Conservation (phyloP, 92 coral and sea anemone genomes). For the Pocillopora meandrina region DNA sequence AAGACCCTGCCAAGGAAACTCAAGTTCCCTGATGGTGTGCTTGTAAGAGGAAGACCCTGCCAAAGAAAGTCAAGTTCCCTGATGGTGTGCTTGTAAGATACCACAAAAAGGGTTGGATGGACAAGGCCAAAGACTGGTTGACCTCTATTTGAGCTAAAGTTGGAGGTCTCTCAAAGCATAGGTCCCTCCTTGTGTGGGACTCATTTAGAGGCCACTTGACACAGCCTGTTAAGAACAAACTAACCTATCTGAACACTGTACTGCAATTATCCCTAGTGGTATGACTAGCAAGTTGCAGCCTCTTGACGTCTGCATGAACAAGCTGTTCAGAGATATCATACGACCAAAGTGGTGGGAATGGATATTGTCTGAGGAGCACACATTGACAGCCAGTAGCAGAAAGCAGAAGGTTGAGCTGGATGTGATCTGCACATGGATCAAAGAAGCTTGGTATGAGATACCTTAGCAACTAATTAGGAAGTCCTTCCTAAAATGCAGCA, state of each 20-base stretch:
- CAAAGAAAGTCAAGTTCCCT: constrained; percentile 9
- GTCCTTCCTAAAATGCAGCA: not conserved
- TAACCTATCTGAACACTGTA: no score
- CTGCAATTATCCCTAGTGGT: constrained; percentile 27
- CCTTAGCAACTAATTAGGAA: not conserved
- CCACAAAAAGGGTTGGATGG: constrained; percentile 22
- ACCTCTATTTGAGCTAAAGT: constrained; percentile 16
- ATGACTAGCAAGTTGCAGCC: constrained; percentile 36
- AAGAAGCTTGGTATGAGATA: not conserved
- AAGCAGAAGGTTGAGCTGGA: not conserved
- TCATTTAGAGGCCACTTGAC: constrained; percentile 9
- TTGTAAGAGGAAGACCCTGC: constrained; percentile 7
- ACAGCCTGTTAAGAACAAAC: not conserved
- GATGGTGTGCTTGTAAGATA: not conserved
- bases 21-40: not conserved
- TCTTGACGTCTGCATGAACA: constrained; percentile 21
- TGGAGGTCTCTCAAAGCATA: constrained; percentile 18
- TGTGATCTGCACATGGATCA: constrained; percentile 8
- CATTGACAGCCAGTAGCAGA: not conserved
- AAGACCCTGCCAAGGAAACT: constrained; percentile 2
- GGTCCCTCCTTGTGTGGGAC: constrained; percentile 21
- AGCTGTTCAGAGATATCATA: not conserved
- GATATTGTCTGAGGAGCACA: constrained; percentile 1
- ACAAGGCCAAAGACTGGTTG: constrained; percentile 24
- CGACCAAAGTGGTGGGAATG: constrained; percentile 3